These are phyloP conservation scores for Drosophila kohkoa DNA, from an alignment of 1,140 invertebrate genomes.

Conservation along the genomic window DNA sequence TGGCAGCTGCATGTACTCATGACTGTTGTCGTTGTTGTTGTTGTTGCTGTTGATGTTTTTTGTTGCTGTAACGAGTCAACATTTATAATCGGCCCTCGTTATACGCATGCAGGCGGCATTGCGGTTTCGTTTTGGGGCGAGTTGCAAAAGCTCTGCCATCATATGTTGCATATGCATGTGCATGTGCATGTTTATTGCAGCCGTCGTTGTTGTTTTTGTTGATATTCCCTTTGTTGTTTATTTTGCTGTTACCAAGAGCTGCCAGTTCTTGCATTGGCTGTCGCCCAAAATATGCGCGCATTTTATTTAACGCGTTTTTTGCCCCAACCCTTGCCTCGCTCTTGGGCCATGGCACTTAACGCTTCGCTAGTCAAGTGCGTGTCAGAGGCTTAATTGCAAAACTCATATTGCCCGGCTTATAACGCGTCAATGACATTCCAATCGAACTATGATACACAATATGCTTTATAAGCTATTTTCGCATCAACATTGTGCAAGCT, in stretches of 20 bases:
- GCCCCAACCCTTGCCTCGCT: background rate
- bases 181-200: background rate
- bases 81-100: slow-evolving; percentile 42
- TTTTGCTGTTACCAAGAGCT: slow-evolving; percentile 37
- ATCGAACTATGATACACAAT: slow-evolving; percentile 20
- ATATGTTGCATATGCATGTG: slow-evolving; percentile 16
- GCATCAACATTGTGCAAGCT: background rate
- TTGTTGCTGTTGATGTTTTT: background rate
- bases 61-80: slow-evolving; percentile 27
- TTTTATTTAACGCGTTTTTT: slow-evolving; percentile 66
- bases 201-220: slow-evolving; percentile 18
- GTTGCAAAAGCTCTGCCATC: slow-evolving; percentile 20
- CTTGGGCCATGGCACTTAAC: slow-evolving; percentile 14
- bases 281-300: slow-evolving; percentile 62
- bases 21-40: slow-evolving; percentile 14
- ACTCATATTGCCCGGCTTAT: slow-evolving; percentile 47
- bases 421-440: slow-evolving; percentile 23
- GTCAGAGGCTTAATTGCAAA: slow-evolving; percentile 47
- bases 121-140: slow-evolving; percentile 30
- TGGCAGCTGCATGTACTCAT: slow-evolving; percentile 36
- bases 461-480: background rate
- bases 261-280: slow-evolving; percentile 67
- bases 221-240: slow-evolving; percentile 30
- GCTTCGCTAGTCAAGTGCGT: slow-evolving; percentile 36
- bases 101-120: slow-evolving; percentile 41